Base-by-base conservation (phyloP, 1,140 invertebrate species). In the Drosophila cardini region DNA sequence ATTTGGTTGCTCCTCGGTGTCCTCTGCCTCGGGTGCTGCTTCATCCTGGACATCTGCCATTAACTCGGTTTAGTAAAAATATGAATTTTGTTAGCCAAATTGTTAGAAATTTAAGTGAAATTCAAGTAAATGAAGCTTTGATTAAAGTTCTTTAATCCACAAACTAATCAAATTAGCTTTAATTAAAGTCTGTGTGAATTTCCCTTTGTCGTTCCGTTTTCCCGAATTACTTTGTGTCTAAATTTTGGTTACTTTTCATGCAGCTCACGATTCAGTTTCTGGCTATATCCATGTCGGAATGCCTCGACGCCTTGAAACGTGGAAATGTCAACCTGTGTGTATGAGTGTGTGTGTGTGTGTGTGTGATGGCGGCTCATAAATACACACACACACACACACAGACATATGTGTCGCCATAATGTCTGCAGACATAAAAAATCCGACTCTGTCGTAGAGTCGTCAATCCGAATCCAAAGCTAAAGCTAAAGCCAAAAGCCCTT, bases 401-500 rank as follows among this genome's bases (percentile, higher is more conserved):
- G 21, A 21, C 18, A 34, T 4, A 7, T 58, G 21, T 43, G 9
- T 45, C 60, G 58, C 58, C 67, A 64, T 75, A 64, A 75, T 71
- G 67, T 63, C 58, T 57, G 58, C 36, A 61, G 57, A 67, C 71
- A 75, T 71, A 75, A 71, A 75, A 26, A 75, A 72, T 38, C 32
- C 53, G n/a, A 36, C 46, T 36, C n/a, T 64, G 46, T 68, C 38
- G 40, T 56, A 56, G 63, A 69, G 64, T 73, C 56, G 21, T 60
- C 69, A 69, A 63, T 64, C 50, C 36, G 63, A 56, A 53, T 42
- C 46, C 50, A 45, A 65, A 57, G 50, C 65, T 18, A 58, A 60
- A 40, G 65, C 56, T 21, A 34, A 15, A 48, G 43, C 53, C 48
- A 3, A 53, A 34, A 45, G 38, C 55, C 56, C 40, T 45, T 21